Evolutionary conservation across 2,797 vertebrate genomes (phyloP).

Genomic region (Sebastes iracundus): DNA sequence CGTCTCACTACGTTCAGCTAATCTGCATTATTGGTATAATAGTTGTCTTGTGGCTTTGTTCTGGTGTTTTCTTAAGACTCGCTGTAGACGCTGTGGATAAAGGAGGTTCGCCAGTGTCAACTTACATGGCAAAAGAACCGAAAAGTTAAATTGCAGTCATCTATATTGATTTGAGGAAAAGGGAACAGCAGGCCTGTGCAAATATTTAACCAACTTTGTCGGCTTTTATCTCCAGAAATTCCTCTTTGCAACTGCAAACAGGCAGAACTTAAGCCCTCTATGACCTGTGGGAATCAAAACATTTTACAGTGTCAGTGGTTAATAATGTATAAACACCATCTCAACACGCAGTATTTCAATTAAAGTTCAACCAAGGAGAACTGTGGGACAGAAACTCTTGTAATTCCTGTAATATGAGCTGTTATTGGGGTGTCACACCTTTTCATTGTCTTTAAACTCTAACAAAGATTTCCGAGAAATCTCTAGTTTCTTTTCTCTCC

Average conservation of each 20-base stretch:
- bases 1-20: slow-evolving; percentile 49
- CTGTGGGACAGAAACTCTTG: slow-evolving; percentile 1
- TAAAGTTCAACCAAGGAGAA: slow-evolving; percentile 8
- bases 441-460: slow-evolving; percentile 32
- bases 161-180: slow-evolving; percentile 9
- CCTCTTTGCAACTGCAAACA: background rate
- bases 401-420: slow-evolving; percentile 43
- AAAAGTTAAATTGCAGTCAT: slow-evolving; percentile 10
- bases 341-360: background rate
- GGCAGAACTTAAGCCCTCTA: background rate
- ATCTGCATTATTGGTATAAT: slow-evolving; percentile 41
- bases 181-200: background rate
- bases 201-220: slow-evolving; percentile 11
- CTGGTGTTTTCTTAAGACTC: background rate
- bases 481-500: slow-evolving; percentile 22
- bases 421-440: slow-evolving; percentile 21
- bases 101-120: background rate
- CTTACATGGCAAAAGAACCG: background rate
- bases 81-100: background rate
- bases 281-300: slow-evolving; percentile 21
- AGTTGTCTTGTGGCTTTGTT: slow-evolving; percentile 29
- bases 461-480: slow-evolving; percentile 43
- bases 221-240: slow-evolving; percentile 33
- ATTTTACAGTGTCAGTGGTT: slow-evolving; percentile 11
- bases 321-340: slow-evolving; percentile 2